Evolutionary conservation across 2,888 invertebrate species (phyloP).

Genomic region (Polydrusus tereticollis): DNA sequence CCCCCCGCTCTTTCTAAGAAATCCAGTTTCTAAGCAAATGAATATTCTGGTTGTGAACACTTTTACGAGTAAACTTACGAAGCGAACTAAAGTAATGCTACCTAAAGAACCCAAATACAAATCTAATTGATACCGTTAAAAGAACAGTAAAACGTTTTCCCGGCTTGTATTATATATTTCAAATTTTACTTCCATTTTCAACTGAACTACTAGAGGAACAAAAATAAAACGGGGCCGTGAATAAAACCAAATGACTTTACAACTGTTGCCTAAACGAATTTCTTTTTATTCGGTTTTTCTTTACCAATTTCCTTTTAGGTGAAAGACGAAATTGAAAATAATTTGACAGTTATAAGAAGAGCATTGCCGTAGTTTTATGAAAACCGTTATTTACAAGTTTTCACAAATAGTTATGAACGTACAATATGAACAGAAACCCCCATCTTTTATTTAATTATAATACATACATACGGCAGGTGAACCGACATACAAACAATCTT

Average conservation of each 20-base stretch:
- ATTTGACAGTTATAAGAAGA: neutral
- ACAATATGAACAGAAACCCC: too few relatives aligned
- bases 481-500: too few relatives aligned
- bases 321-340: conserved; percentile 2
- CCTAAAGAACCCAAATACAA: too few relatives aligned
- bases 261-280: conserved; percentile 3
- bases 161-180: neutral
- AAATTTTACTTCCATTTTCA: neutral
- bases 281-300: conserved; percentile 4
- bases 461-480: too few relatives aligned
- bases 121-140: too few relatives aligned
- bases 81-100: too few relatives aligned
- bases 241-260: conserved; percentile 3
- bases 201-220: neutral
- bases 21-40: too few relatives aligned
- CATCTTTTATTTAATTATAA: too few relatives aligned
- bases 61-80: too few relatives aligned
- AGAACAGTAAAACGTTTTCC: neutral
- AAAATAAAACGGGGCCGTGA: neutral
- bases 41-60: too few relatives aligned
- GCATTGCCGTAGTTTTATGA: neutral
- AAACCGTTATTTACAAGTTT: neutral
- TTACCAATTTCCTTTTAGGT: neutral
- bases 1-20: too few relatives aligned
- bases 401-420: too few relatives aligned